Percentiles rank a stretch among this genome's conserved stretches.
phyloP scores from a whole-genome alignment of 2,113 vertebrate genomes.

The Oncorhynchus mykiss region DNA sequence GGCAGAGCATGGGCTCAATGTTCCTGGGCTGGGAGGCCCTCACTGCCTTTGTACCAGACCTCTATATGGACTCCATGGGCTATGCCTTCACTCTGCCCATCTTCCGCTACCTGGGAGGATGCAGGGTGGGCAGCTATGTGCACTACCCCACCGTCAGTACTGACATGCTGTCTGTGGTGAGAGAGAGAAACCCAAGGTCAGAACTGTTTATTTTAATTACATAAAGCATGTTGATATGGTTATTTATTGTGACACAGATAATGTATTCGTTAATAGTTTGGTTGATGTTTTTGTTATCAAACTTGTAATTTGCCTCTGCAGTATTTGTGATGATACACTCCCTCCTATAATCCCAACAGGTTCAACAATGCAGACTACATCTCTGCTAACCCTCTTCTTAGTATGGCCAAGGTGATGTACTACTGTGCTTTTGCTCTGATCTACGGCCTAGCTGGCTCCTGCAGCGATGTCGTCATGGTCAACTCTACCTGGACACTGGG shows the following conservation, averaged over 20 bases:
- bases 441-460: conserved; percentile 89
- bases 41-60: conserved; percentile 80
- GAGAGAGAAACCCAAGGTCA: conserved; percentile 78
- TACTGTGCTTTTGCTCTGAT: conserved; percentile 86
- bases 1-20: conserved; percentile 89
- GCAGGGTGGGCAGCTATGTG: conserved; percentile 84
- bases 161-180: conserved; percentile 90
- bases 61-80: conserved; percentile 94
- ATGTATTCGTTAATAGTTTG: too few species aligned
- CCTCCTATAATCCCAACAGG: conserved; percentile 36
- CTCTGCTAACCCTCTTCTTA: conserved; percentile 80
- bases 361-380: conserved; percentile 89
- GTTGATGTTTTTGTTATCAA: not conserved
- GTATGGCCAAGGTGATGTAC: conserved; percentile 84
- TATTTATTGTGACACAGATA: too few species aligned
- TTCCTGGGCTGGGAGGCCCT: conserved; percentile 92
- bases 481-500: conserved; percentile 94
- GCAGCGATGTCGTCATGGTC: conserved; percentile 89
- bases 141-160: conserved; percentile 96
- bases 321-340: too few species aligned
- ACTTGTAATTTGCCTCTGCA: not conserved
- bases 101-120: conserved; percentile 87
- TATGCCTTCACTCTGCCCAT: conserved; percentile 91
- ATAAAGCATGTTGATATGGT: too few species aligned
- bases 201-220: conserved; percentile 55